Percentiles rank a stretch among this genome's conserved stretches.
These are phyloP conservation scores for Salticus scenicus DNA, from an alignment of 2,888 invertebrate genomes.

Conservation along the genomic window DNA sequence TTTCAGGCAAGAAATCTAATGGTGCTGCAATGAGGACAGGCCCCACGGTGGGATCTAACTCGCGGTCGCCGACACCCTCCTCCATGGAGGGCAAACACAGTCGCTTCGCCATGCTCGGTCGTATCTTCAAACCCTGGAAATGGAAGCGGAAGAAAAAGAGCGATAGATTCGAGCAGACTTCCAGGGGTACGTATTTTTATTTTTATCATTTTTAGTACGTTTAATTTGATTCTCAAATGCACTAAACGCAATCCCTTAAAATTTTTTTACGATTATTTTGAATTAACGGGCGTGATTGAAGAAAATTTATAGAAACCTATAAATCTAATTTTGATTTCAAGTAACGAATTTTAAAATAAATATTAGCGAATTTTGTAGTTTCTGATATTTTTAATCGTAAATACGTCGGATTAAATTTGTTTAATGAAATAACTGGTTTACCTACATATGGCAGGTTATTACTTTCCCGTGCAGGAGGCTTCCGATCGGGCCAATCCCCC, in stretches of 20 bases:
- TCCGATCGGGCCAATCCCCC: too few species aligned
- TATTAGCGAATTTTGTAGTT: neutral
- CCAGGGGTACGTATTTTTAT: slow-evolving; percentile 83
- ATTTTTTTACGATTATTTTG: too few species aligned
- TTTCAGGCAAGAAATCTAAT: slow-evolving; percentile 63
- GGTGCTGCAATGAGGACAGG: slow-evolving; percentile 69
- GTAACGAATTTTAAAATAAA: neutral
- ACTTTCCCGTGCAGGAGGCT: too few species aligned
- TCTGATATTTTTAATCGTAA: neutral
- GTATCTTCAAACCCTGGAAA: slow-evolving; percentile 98
- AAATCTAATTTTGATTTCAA: too few species aligned
- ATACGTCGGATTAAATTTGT: too few species aligned
- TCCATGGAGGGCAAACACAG: slow-evolving; percentile 79
- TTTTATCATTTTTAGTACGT: too few species aligned
- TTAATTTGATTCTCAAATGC: neutral
- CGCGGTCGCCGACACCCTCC: slow-evolving; percentile 59
- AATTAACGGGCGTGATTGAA: too few species aligned
- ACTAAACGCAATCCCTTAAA: too few species aligned
- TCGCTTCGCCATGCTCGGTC: slow-evolving; percentile 93
- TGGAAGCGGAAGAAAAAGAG: slow-evolving; percentile 99
- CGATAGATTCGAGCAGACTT: slow-evolving; percentile 96
- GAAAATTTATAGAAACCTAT: too few species aligned
- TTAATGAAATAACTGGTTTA: too few species aligned
- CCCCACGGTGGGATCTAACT: slow-evolving; percentile 60
- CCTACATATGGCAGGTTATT: too few species aligned